Evolutionary conservation across 2,797 vertebrate genomes (phyloP).

Genomic region (Pangasius larnaudii): DNA sequence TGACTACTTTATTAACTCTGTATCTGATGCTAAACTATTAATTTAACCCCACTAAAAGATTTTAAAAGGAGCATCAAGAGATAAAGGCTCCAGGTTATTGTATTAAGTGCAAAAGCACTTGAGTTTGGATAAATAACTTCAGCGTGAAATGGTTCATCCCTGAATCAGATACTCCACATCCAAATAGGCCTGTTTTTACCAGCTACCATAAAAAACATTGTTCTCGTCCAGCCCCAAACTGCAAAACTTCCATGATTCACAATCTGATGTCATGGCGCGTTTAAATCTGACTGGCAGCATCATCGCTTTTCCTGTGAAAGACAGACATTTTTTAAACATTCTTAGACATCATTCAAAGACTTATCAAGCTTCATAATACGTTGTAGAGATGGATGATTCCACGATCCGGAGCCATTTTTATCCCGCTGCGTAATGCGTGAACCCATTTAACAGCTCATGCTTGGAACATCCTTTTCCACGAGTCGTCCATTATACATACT

Average conservation of each 20-base stretch:
- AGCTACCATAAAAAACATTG: not conserved
- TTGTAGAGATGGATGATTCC: not conserved
- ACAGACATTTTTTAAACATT: slow-evolving; percentile 5
- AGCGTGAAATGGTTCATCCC: not conserved
- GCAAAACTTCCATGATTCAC: not conserved
- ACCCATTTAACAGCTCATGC: not conserved
- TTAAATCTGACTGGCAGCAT: slow-evolving; percentile 72
- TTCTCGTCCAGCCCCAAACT: not conserved
- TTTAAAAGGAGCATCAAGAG: not conserved
- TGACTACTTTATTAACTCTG: not conserved
- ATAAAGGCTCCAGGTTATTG: slow-evolving; percentile 13
- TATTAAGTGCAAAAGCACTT: slow-evolving; percentile 24
- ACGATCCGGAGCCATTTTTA: not conserved
- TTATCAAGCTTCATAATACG: too few species aligned
- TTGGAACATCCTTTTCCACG: not conserved
- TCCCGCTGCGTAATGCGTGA: not conserved
- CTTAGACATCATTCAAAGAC: too few species aligned
- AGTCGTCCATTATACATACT: not conserved
- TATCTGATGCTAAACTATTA: not conserved
- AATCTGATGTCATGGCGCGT: not conserved
- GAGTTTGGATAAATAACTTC: not conserved
- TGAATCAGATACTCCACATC: not conserved
- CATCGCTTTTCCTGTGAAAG: slow-evolving; percentile 63
- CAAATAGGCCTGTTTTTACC: not conserved
- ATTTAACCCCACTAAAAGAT: not conserved